Base-by-base conservation (phyloP, 2,888 invertebrate species). In the Drosophila ustulata region DNA sequence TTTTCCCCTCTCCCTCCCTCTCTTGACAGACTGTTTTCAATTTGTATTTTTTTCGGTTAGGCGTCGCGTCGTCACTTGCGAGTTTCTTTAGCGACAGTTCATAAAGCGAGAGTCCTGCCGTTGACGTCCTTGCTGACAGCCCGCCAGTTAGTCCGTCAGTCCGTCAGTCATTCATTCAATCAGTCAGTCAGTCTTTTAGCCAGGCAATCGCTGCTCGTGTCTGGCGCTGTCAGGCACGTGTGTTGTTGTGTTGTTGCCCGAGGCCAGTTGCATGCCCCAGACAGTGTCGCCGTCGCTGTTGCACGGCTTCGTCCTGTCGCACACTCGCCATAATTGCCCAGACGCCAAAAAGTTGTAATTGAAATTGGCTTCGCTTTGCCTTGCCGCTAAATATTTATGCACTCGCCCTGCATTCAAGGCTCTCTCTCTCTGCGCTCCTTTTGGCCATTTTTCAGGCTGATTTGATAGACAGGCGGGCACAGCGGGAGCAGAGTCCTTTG, bases 161-260 rank as follows among this genome's bases (percentile, higher is more conserved):
- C 58, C 53, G 46, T 39, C 63, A 67, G 43, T 25, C 41, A 57
- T 52, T 45, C 56, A 57, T 41, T 28, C 23, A 37, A 4, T 11
- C 11, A 37, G 37, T 11, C 37, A 37, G n/a, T 37, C 58, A 57
- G 43, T 46, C 32, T 8, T 7, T 37, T 37, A 37, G 37, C 37
- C 25, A 41, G 39, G 7, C 13, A 41, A 18, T 13, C 6, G 18
- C 18, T 18, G 39, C 9, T 34, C 66, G 76, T 80, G 65, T 75
- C 78, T 80, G 78, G 59, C 46, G 66, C 65, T 78, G 80, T 80
- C 82, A 83, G 83, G 56, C 73, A 75, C 75, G 72, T 69, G 68
- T 66, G 46, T 9, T n/a, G 50, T 43, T n/a, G 62, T 45, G 28
- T 11, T 58, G 58, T 58, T 63, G 57, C 43, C 47, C 55, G 32